A percentile compares a stretch with the other conserved stretches of the same genome.
phyloP scores from a whole-genome alignment of 2,888 invertebrate genomes.

The Eupithecia subfuscata region DNA sequence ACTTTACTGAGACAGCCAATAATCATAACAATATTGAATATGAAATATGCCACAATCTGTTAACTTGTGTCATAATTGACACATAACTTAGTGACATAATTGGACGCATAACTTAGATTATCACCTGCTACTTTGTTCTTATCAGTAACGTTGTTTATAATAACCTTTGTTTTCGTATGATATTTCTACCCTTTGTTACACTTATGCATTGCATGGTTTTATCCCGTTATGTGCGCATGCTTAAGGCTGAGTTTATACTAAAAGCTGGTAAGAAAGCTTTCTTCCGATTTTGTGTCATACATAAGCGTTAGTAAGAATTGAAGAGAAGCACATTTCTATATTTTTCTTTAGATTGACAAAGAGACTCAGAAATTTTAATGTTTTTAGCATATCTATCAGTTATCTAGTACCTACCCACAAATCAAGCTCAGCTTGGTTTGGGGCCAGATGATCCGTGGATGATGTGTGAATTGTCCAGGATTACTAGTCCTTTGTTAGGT shows the following conservation, averaged over 20 bases:
- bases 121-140: background rate
- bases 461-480: background rate
- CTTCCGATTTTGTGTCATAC: background rate
- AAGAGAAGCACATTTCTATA: background rate
- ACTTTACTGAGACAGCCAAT: background rate
- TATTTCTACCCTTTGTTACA: background rate
- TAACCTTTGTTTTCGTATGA: conserved; percentile 3
- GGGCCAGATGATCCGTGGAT: background rate
- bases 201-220: background rate
- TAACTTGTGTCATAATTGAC: conserved; percentile 8
- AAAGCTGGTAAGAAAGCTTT: background rate
- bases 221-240: background rate
- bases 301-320: background rate
- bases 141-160: background rate
- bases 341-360: background rate
- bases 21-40: background rate
- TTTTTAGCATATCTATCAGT: too few relatives aligned
- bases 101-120: background rate
- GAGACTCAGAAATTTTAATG: background rate
- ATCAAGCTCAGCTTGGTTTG: background rate
- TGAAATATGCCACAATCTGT: conserved; percentile 2
- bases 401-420: background rate
- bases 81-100: conserved; percentile 4
- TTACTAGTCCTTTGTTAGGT: background rate
- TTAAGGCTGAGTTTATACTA: background rate